These are phyloP conservation scores for Speoplatyrhinus poulsoni DNA, from an alignment of 2,113 vertebrate species.

Conservation along the genomic window DNA sequence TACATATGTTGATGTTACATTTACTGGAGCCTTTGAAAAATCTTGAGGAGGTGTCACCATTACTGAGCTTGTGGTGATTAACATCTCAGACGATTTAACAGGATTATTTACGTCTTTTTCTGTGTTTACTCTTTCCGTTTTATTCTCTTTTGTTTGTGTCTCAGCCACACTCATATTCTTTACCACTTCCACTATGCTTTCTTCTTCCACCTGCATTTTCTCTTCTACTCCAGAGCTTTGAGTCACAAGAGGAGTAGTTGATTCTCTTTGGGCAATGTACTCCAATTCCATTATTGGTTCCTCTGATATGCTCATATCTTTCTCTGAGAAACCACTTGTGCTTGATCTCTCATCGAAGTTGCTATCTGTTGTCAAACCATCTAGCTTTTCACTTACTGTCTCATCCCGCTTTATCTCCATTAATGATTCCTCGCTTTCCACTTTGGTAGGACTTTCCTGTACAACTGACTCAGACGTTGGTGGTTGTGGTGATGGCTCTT, in stretches of 20 bases:
- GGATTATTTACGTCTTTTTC: constrained; percentile 39
- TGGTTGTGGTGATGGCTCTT: constrained; percentile 60
- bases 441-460: constrained; percentile 58
- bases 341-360: constrained; percentile 68
- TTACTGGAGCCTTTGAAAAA: constrained; percentile 37
- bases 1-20: constrained; percentile 47
- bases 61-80: constrained; percentile 61
- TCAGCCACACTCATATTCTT: constrained; percentile 27
- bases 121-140: constrained; percentile 23
- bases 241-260: constrained; percentile 43
- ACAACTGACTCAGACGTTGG: constrained; percentile 51
- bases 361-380: constrained; percentile 55
- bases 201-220: constrained; percentile 56
- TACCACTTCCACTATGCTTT: constrained; percentile 52
- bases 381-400: constrained; percentile 55
- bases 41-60: constrained; percentile 53
- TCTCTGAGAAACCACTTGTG: constrained; percentile 69
- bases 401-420: constrained; percentile 60
- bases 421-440: constrained; percentile 59
- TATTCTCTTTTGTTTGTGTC: constrained; percentile 39
- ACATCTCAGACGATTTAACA: constrained; percentile 59
- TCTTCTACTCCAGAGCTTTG: constrained; percentile 56
- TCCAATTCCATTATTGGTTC: constrained; percentile 67
- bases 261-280: constrained; percentile 42
- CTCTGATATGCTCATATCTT: constrained; percentile 71